A percentile compares a stretch with the other conserved stretches of the same genome.
These are phyloP conservation scores for Perodicticus potto DNA, from an alignment of 2,797 vertebrate species.

Conservation along the genomic window DNA sequence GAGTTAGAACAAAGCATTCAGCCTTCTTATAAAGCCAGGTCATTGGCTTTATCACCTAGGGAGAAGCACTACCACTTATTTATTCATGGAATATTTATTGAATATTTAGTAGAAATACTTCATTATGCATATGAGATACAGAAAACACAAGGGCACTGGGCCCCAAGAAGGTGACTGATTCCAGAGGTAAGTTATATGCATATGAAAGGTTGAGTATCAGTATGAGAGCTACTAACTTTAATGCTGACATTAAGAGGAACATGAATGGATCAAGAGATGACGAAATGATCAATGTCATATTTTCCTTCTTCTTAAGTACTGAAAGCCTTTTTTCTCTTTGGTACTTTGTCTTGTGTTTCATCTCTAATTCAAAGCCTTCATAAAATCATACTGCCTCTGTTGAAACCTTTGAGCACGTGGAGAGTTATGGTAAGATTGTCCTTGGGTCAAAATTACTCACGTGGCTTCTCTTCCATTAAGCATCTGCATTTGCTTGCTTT, in stretches of 20 bases:
- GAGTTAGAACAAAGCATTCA: slow-evolving; percentile 36
- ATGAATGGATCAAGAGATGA: slow-evolving; percentile 24
- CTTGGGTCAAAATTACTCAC: slow-evolving; percentile 37
- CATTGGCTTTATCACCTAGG: slow-evolving; percentile 23
- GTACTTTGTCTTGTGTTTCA: slow-evolving; percentile 50
- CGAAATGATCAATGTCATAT: not conserved
- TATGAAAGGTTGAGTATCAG: not conserved
- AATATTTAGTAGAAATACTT: slow-evolving; percentile 4
- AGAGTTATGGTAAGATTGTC: slow-evolving; percentile 48
- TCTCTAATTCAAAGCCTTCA: slow-evolving; percentile 50
- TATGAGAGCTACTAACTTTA: slow-evolving; percentile 38
- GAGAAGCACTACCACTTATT: slow-evolving; percentile 33
- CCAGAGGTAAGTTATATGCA: not conserved
- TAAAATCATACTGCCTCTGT: slow-evolving; percentile 40
- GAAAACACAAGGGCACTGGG: not conserved
- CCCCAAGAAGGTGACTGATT: not conserved
- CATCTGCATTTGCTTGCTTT: slow-evolving; percentile 29
- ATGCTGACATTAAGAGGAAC: slow-evolving; percentile 4
- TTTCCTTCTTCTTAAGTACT: not conserved
- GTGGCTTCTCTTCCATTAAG: slow-evolving; percentile 54
- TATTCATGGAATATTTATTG: slow-evolving; percentile 56
- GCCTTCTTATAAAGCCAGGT: slow-evolving; percentile 6
- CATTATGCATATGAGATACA: slow-evolving; percentile 31
- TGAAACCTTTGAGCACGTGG: slow-evolving; percentile 52
- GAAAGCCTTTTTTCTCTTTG: not conserved